phyloP scores from a whole-genome alignment of 2,113 vertebrate species.

The Varanus komodoensis region DNA sequence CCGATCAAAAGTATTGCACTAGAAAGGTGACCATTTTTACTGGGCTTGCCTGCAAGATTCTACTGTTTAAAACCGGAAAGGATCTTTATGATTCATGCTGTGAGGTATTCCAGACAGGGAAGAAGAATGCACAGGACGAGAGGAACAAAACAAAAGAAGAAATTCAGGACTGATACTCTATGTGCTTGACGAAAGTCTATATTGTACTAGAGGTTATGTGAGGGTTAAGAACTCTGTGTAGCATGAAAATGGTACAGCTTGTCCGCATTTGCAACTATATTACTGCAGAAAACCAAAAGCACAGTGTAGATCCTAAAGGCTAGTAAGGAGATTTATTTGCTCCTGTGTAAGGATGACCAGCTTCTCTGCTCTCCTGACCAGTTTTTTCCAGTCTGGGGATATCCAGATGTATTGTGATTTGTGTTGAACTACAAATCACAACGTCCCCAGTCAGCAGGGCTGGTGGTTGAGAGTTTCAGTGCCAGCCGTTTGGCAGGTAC shows the following conservation, averaged over 20 bases:
- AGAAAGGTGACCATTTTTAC: neutral
- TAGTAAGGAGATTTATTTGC: neutral
- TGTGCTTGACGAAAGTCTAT: conserved; percentile 31
- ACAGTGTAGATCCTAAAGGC: conserved; percentile 16
- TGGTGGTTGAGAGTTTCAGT: too few relatives aligned
- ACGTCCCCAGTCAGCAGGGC: too few relatives aligned
- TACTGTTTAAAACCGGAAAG: neutral
- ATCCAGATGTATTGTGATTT: too few relatives aligned
- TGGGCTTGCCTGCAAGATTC: neutral
- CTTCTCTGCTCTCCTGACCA: neutral
- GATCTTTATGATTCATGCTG: neutral
- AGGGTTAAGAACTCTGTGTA: conserved; percentile 67
- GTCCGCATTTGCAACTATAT: conserved; percentile 58
- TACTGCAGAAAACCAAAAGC: conserved; percentile 40
- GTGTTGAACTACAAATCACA: too few relatives aligned
- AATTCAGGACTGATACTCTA: conserved; percentile 38
- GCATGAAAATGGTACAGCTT: conserved; percentile 38
- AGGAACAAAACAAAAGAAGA: neutral
- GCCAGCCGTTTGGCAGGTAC: too few relatives aligned
- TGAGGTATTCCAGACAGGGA: conserved; percentile 12
- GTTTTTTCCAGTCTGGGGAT: too few relatives aligned
- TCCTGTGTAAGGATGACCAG: neutral
- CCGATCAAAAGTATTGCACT: neutral
- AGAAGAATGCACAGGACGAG: neutral
- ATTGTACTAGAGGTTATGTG: conserved; percentile 40